phyloP scores from a whole-genome alignment of 2,888 invertebrate genomes.

The Serrognathus titanus region DNA sequence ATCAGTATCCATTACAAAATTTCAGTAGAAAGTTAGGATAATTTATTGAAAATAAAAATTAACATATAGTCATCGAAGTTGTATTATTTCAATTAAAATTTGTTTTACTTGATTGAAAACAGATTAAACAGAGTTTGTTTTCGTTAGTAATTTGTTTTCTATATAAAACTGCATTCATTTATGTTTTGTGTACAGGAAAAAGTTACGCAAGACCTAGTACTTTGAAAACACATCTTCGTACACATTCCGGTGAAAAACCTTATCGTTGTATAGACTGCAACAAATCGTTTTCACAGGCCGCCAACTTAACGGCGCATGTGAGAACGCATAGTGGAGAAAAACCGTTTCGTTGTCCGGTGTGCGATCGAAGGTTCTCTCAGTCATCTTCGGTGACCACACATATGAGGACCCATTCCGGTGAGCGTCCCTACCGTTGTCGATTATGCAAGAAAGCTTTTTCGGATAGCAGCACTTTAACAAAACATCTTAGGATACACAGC shows the following conservation, averaged over 20 bases:
- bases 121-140: not conserved
- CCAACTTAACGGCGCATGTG: constrained; percentile 96
- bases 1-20: no score
- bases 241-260: constrained; percentile 94
- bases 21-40: no score
- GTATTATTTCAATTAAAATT: no score
- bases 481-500: constrained; percentile 94
- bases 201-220: constrained; percentile 96
- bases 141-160: not conserved
- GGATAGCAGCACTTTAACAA: constrained; percentile 96
- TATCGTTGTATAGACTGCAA: constrained; percentile 90
- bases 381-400: constrained; percentile 96
- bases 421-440: constrained; percentile 88
- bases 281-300: constrained; percentile 97
- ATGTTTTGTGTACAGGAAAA: constrained; percentile 53
- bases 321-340: constrained; percentile 97
- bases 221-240: constrained; percentile 92
- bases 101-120: not conserved
- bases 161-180: not conserved
- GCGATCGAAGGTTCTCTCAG: constrained; percentile 95
- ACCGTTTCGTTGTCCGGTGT: constrained; percentile 96
- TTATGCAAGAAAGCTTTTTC: constrained; percentile 98
- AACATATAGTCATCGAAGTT: no score
- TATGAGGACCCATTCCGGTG: constrained; percentile 99
- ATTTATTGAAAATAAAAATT: no score